These are phyloP conservation scores for Henricia sp. DNA, from an alignment of 53 echinoderm and acorn worm genomes.

Conservation along the genomic window DNA sequence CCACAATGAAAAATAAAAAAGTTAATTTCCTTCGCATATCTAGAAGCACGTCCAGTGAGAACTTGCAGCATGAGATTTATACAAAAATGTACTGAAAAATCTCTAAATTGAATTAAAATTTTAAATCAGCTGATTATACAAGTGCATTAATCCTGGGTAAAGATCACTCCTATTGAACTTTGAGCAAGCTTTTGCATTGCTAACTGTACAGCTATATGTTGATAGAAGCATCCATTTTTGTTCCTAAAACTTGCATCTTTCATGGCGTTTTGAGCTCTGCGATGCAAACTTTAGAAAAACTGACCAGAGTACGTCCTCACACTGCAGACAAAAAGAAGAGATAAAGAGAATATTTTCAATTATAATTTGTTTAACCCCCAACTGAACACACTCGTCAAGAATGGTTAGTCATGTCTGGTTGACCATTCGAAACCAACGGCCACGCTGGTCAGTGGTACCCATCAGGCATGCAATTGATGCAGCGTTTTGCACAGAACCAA, in stretches of 20 bases:
- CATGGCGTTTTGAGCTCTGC: not conserved
- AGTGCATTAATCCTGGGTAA: not conserved
- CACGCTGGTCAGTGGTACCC: no score
- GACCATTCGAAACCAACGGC: not conserved
- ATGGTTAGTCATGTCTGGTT: no score
- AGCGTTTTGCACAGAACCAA: no score
- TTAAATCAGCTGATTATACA: not conserved
- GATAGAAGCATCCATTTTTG: not conserved
- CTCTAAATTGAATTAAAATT: not conserved
- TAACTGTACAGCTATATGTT: not conserved
- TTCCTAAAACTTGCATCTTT: not conserved
- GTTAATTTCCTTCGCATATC: no score
- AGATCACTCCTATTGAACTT: not conserved
- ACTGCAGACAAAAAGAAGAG: slow-evolving; percentile 64
- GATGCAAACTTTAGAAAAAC: slow-evolving; percentile 21
- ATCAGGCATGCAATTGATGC: no score
- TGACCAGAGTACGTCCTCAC: slow-evolving; percentile 78
- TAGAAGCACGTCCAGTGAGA: no score
- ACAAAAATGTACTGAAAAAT: no score
- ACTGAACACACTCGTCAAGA: not conserved
- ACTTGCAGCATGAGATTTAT: no score
- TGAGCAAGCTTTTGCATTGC: not conserved
- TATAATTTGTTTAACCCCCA: not conserved
- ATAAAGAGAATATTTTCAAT: slow-evolving; percentile 1
- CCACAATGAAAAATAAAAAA: no score